A percentile compares a stretch with the other conserved stretches of the same genome.
Conservation (phyloP, 2,113 vertebrate species). For the Tapirus terrestris region DNA sequence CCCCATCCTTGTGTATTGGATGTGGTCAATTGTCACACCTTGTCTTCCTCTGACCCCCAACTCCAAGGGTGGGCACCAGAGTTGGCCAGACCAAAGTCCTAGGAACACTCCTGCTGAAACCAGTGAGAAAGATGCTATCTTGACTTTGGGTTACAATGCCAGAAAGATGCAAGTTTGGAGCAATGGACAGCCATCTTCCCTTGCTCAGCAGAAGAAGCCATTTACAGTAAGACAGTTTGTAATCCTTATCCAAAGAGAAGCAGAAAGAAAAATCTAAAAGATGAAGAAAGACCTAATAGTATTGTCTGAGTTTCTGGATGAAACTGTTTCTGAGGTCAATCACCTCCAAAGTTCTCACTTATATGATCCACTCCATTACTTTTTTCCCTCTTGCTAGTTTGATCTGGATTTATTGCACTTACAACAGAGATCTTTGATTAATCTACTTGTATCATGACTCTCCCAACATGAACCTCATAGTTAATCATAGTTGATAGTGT, state of each 20-base stretch:
- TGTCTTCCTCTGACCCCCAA: not conserved
- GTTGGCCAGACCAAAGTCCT: not conserved
- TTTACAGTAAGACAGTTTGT: not conserved
- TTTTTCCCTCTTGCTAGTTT: not conserved
- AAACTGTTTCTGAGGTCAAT: not conserved
- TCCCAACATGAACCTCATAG: not conserved
- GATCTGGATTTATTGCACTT: not conserved
- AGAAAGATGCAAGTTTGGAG: not conserved
- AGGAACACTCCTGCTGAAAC: not conserved
- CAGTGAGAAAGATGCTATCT: not conserved
- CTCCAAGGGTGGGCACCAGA: not conserved
- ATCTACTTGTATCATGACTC: not conserved
- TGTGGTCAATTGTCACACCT: not conserved
- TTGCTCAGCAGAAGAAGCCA: not conserved
- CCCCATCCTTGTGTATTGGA: not conserved
- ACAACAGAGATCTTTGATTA: not conserved
- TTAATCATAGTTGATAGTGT: not conserved
- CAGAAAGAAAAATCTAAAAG: not conserved
- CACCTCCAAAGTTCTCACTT: not conserved
- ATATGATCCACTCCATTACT: not conserved
- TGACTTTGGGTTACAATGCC: not conserved
- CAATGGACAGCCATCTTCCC: not conserved
- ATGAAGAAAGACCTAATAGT: slow-evolving; percentile 1
- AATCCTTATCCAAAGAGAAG: not conserved
- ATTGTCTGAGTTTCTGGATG: not conserved